Conservation (phyloP, 2,113 vertebrate genomes). For the Tyto alba region DNA sequence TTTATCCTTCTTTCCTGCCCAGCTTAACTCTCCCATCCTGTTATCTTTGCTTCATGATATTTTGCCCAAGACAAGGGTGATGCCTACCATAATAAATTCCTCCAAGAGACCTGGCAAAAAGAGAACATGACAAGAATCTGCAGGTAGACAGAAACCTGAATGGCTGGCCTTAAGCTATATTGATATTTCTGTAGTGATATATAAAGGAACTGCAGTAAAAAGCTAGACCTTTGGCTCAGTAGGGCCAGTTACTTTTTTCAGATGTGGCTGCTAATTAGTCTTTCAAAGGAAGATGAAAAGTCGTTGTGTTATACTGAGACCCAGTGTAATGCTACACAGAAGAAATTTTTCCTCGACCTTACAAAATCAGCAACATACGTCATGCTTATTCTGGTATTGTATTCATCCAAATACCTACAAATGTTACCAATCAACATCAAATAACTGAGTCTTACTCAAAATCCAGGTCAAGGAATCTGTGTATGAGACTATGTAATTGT, state of each 20-base stretch:
- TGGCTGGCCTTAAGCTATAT: conserved; percentile 1
- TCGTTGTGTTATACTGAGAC: not conserved
- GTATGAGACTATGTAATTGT: not conserved
- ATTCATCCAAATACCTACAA: not conserved
- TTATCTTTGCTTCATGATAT: not conserved
- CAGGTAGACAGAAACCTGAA: conserved; percentile 4
- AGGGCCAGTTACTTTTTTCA: not conserved
- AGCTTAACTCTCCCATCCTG: conserved; percentile 12
- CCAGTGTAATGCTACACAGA: not conserved
- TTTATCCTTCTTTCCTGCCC: conserved; percentile 23
- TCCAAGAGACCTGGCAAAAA: conserved; percentile 5
- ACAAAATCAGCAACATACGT: not conserved
- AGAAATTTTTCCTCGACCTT: not conserved
- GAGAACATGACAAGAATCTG: conserved; percentile 17
- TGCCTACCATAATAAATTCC: not conserved
- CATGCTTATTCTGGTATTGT: not conserved
- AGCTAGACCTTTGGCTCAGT: not conserved
- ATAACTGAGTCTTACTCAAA: not conserved
- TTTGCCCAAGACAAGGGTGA: not conserved
- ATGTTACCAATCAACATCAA: not conserved
- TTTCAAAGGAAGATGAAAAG: conserved; percentile 28
- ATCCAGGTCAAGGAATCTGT: not conserved
- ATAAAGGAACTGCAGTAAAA: not conserved
- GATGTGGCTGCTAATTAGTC: conserved; percentile 13
- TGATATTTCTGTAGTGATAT: conserved; percentile 26